Base-by-base conservation (phyloP, 2,797 vertebrate genomes). In the Distichodus sexfasciatus region DNA sequence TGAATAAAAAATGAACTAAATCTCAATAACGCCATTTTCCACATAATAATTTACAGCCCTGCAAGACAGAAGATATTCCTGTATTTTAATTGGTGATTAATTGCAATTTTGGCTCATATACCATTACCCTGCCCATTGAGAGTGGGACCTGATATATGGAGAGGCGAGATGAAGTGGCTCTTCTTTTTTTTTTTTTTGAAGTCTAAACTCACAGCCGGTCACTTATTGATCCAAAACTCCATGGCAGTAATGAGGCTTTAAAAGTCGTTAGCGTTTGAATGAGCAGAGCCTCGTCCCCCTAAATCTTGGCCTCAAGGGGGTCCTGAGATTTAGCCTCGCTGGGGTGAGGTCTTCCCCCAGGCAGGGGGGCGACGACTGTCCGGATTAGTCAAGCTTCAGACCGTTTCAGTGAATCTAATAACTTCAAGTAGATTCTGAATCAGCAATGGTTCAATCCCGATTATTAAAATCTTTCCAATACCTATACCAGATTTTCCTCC, bases 151-250 rank as follows among this genome's bases (percentile, higher is more conserved):
- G 33, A 12, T 50, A 19, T 14, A 54, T 21, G 14, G 59, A 54
- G 26, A 35, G 14, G 12, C 41, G 17, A 12, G 6, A 47, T 79
- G 80, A 51, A 21, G 40, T 75, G 63, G 66, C 17, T 4, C 9
- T 33, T 33, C 6, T 12, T 9, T 38, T 2, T 14, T 63, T 72
- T 55, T 35, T 38, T 54, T 71, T 35, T 60, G 38, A 78, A 76
- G 74, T 50, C 28, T 23, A 62, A 76, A 71, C 68, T 74, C 70
- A 23, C 60, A 66, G 51, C 23, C 58, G 75, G 72, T 78, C 79
- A 71, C 51, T 69, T 69, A 78, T 76, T 76, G 74, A 78, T 76
- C 76, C 61, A 74, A 76, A 71, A 72, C 64, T 65, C 54, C 36
- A 31, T 26, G 40, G 57, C 69, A 75, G 76, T 78, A 78, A 81